These are phyloP conservation scores for Chloebia gouldiae DNA, from an alignment of 2,113 vertebrate species.

Conservation along the genomic window DNA sequence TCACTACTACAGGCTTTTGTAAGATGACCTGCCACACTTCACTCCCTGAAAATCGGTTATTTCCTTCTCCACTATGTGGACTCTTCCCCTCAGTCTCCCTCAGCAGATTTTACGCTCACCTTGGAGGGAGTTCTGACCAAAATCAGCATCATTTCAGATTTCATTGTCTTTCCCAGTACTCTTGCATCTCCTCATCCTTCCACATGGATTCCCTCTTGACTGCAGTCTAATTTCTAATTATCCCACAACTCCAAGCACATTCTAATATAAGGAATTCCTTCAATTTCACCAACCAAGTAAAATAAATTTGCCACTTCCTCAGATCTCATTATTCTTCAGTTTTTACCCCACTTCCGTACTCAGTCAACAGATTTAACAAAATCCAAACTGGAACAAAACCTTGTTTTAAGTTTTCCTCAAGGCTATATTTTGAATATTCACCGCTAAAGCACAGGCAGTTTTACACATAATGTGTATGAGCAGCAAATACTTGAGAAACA, in stretches of 20 bases:
- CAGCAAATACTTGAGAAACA: not conserved
- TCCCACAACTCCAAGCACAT: not conserved
- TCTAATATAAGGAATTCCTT: not conserved
- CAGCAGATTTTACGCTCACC: not conserved
- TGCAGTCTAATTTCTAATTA: not conserved
- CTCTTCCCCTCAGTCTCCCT: not conserved
- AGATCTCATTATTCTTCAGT: not conserved
- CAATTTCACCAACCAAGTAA: not conserved
- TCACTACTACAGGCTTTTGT: not conserved
- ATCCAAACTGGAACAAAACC: not conserved
- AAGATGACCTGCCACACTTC: not conserved
- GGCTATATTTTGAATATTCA: not conserved
- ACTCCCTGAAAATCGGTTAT: not conserved
- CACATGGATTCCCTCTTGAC: not conserved
- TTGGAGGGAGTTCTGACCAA: not conserved
- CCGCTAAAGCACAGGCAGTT: not conserved
- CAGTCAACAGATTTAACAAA: not conserved
- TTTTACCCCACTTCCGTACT: not conserved
- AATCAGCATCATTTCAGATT: not conserved
- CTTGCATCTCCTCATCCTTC: not conserved
- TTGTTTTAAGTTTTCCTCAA: not conserved
- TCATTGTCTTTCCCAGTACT: not conserved
- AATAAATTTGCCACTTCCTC: not conserved
- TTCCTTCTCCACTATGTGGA: not conserved
- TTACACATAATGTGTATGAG: not conserved